Base-by-base conservation (phyloP, 2,797 vertebrate genomes). In the Helostoma temminkii region DNA sequence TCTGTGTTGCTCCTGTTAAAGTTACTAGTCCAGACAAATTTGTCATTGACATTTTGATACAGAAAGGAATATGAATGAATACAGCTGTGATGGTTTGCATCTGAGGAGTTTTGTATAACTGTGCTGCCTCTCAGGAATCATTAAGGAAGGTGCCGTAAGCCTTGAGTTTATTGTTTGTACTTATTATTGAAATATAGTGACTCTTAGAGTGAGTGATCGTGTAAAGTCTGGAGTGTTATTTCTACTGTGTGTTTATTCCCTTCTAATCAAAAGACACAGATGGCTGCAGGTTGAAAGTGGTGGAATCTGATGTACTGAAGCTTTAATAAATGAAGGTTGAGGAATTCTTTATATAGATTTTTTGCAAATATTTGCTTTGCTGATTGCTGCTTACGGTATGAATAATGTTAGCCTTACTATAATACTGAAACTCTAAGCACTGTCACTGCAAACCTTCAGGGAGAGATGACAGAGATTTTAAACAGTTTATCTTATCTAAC, bases 21-120 rank as follows among this genome's bases (percentile, higher is more conserved):
- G 81, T 55, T 77, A 83, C 72, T 54, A 24, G 47, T 82, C 85
- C 68, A 86, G 76, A 78, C 82, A 64, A 37, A 81, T 88, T 48
- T 70, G 68, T 81, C 83, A 63, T 53, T 87, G 79, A 82, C 76
- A 72, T 88, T 89, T 89, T 82, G 66, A 3, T 49, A 50, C 64
- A 71, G 39, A 69, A 77, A 59, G 28, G 68, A 85, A 88, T 82
- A 80, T 57, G 83, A 77, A 84, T 79, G 86, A 74, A 62, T 32
- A 28, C 3, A 41, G 24, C 34, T 0, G 22, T 2, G 19, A 9
- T 22, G 53, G 39, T 42, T 41, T 60, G 54, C 32, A 64, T 74
- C 28, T 28, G 65, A 75, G 53, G 63, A 70, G 65, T 75, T 72
- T n/a, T 57, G 63, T 71, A 50, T 45, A 36, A 50, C 65, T 19